Percentiles rank a stretch among this genome's conserved stretches.
Evolutionary conservation across 2,113 vertebrate species (phyloP).

Genomic region (Scalopus aquaticus): DNA sequence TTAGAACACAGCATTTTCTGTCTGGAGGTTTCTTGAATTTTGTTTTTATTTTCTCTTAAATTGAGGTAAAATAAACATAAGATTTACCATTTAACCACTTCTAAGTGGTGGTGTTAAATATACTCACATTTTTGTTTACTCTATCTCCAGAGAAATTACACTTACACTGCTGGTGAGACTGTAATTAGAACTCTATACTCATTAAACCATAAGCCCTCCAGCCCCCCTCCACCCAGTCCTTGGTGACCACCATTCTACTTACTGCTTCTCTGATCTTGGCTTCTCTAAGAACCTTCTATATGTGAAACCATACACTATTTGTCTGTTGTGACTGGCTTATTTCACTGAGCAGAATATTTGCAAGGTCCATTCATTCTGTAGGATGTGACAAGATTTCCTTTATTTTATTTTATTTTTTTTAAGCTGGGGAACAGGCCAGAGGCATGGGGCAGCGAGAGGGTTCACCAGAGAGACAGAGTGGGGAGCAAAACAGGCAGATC

Average conservation of each 20-base stretch:
- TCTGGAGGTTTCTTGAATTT: rapidly evolving
- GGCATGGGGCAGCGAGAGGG: too few relatives aligned
- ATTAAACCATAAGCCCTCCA: not conserved
- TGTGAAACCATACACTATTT: not conserved
- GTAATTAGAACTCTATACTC: not conserved
- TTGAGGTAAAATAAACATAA: not conserved
- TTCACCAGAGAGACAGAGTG: too few relatives aligned
- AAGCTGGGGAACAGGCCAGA: too few relatives aligned
- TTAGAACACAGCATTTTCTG: rapidly evolving
- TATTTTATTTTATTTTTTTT: too few relatives aligned
- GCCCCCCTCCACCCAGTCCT: too few relatives aligned
- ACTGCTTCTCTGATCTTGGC: not conserved
- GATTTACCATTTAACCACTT: not conserved
- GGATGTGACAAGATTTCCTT: too few relatives aligned
- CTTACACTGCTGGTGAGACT: not conserved
- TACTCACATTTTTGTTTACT: not conserved
- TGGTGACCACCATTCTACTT: not conserved
- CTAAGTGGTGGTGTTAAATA: not conserved
- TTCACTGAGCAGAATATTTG: not conserved
- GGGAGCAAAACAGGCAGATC: too few relatives aligned
- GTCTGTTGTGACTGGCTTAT: not conserved
- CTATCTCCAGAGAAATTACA: not conserved
- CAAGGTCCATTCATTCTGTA: too few relatives aligned
- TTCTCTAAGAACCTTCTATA: not conserved
- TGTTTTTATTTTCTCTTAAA: not conserved